phyloP scores from a whole-genome alignment of 2,797 vertebrate species.

The Neosalanx taihuensis region DNA sequence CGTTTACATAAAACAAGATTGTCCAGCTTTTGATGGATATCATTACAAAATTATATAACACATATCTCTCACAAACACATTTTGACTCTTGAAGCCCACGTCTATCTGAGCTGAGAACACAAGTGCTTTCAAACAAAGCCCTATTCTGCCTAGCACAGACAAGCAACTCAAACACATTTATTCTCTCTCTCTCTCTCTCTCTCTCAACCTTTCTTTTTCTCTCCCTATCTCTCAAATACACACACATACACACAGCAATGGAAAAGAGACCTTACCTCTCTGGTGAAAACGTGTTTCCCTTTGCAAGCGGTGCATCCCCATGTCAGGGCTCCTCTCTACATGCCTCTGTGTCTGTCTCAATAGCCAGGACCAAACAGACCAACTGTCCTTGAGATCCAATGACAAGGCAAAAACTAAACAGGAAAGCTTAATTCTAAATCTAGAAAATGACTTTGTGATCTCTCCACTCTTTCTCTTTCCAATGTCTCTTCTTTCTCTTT shows the following conservation, averaged over 20 bases:
- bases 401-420: no score
- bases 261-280: neutral
- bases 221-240: neutral
- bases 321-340: slow-evolving; percentile 19
- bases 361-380: no score
- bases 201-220: neutral
- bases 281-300: no score
- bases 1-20: no score
- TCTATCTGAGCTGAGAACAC: slow-evolving; percentile 3
- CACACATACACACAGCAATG: no score
- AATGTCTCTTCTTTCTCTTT: neutral
- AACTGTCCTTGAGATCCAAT: no score
- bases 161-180: neutral
- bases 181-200: slow-evolving; percentile 1
- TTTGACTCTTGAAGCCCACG: neutral
- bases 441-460: neutral
- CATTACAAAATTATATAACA: no score
- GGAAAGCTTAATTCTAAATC: no score
- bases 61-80: neutral
- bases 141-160: slow-evolving; percentile 5
- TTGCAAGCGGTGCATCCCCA: neutral
- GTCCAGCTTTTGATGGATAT: no score
- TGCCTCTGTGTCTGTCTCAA: slow-evolving; percentile 22
- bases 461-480: slow-evolving; percentile 20
- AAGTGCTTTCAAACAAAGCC: slow-evolving; percentile 15